Base-by-base conservation (phyloP, 2,797 vertebrate species). In the Sternarchorhynchus goeldii region DNA sequence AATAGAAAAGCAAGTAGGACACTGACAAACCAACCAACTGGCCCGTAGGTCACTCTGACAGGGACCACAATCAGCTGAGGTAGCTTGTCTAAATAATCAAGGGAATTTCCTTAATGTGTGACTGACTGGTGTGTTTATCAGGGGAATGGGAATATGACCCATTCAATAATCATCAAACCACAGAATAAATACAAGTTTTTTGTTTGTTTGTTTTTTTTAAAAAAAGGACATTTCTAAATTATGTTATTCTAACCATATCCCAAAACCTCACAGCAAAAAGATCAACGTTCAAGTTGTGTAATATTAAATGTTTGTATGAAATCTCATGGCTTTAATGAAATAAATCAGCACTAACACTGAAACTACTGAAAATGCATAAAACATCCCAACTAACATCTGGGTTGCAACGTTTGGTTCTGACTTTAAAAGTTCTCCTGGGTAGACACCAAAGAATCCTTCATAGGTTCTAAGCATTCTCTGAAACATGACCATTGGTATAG, bases 401-500 rank as follows among this genome's bases (percentile, higher is more conserved):
- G 21, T 53, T 8, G 5, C 39, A 20, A 53, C 31, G 21, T 29
- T 16, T 45, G 39, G 36, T 4, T 34, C 65, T 3, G 64, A 50
- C 20, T 66, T 68, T 70, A 5, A 1, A 18, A 18, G 10, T 55
- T 31, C 56, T 53, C 57, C 7, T 16, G n/a, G 20, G 64, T 50
- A 25, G 25, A 25, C 25, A 16, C 7, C 8, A 32, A 31, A 34
- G 41, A 58, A 36, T 25, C 17, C 36, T 65, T 65, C 45, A 2
- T 31, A 10, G 20, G 41, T 34, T 82, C 39, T 87, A 92, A 39
- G 89, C 88, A 62, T 93, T 87, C 55, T 81, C 78, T 1, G 77
- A 76, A 2, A 80, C 0, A 2, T 89, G 63, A 66, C 92, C 76
- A 12, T 90, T 83, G 84, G 81, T 87, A 59, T 90, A 88, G 73